Base-by-base conservation (phyloP, 2,888 invertebrate species). In the Theodoxus fluviatilis region DNA sequence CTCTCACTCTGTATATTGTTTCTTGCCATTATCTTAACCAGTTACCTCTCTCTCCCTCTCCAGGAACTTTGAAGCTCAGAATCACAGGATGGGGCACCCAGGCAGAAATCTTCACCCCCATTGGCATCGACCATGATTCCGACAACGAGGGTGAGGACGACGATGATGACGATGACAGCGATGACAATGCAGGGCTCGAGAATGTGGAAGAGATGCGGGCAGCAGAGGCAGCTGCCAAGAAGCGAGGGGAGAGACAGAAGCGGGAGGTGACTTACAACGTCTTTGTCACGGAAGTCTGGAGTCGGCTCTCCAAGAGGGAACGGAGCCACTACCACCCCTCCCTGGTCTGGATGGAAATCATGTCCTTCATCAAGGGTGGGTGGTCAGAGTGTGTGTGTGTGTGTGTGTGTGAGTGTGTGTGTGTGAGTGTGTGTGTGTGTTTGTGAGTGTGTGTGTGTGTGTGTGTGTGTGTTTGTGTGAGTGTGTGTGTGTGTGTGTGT, bases 261-360 rank as follows among this genome's bases (percentile, higher is more conserved):
- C 66, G 78, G 33, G 83, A 83, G 71, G 80, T 83, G 35, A 83
- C 84, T 0, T 84, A 82, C 68, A 77, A 78, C 28, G 76, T 80
- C 0, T 83, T 83, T 76, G 76, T 76, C 7, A 73, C 79, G 22
- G 79, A 79, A 57, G 74, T 84, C 12, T 84, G 83, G 84, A 79
- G 80, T 6, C 74, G 71, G 67, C 72, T 79, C n/a, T 55, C 68
- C 38, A 75, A 74, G 43, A 73, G 73, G 43, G 67, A 47, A 4
- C 57, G 66, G 69, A 47, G 59, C 9, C 68, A 68, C 12, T 81
- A 76, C 65, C 81, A 84, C 52, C 81, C 83, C 3, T 78, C 80
- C 1, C 72, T 84, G 31, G 78, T 83, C 22, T 84, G 84, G 84
- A 83, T 75, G 52, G 84, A 84, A 65, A 83, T 84, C 38, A 80